Conservation (phyloP, 2,797 vertebrate genomes). For the Urocyon cinereoargenteus region DNA sequence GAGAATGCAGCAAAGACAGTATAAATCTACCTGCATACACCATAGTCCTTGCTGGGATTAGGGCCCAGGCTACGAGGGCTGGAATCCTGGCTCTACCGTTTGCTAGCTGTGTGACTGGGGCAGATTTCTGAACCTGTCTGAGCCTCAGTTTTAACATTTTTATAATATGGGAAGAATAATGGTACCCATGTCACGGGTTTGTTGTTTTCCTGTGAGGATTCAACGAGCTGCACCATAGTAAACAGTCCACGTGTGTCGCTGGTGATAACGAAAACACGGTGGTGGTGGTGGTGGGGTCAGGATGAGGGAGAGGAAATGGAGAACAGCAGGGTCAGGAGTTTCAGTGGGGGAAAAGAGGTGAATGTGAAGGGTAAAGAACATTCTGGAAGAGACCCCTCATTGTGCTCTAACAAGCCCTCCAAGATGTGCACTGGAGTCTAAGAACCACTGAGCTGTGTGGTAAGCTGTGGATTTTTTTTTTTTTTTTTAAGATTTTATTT, state of each 20-base stretch:
- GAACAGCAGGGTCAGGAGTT: background rate
- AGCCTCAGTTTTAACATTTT: background rate
- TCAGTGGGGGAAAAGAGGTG: background rate
- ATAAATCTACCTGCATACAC: background rate
- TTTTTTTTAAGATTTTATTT: background rate
- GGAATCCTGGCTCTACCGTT: background rate
- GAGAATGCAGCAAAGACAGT: background rate
- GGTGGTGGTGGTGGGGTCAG: background rate
- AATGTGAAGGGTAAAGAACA: background rate
- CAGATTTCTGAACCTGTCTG: background rate
- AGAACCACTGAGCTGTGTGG: background rate
- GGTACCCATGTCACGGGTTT: fast-evolving
- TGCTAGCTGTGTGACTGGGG: background rate
- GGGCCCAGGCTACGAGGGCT: background rate
- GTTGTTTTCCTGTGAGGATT: background rate
- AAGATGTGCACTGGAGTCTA: background rate
- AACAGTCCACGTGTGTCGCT: background rate
- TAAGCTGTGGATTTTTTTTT: background rate
- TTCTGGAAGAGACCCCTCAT: background rate
- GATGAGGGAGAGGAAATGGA: background rate
- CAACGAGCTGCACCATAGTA: background rate
- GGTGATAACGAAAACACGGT: background rate
- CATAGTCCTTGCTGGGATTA: background rate
- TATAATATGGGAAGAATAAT: background rate
- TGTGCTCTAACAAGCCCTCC: background rate